Evolutionary conservation across 1,140 invertebrate genomes (phyloP), one percentile per base, ranked within the genome.

Genomic region (Centruroides vittatus): DNA sequence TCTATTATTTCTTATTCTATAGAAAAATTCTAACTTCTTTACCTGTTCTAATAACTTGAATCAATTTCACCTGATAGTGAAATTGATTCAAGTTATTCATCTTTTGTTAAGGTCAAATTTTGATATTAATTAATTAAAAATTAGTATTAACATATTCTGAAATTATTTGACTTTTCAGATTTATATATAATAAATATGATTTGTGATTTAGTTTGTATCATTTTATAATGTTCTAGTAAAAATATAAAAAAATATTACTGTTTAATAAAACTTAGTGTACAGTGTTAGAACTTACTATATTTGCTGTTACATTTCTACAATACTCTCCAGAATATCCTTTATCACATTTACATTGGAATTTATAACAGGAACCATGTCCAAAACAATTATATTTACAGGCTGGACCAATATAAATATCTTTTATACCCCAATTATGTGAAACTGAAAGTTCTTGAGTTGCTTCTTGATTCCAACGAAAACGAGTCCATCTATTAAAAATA

Each of bases 321-420:
- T 7, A 56, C 35, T 58, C 51, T 34, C 62, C 62, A 34, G 6
- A 8, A 36, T 64, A 64, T 36, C 62, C 62, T 52, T 64, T 64
- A 52, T 64, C 59, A 61, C 62, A 64, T 12, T 55, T 8, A 47
- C 62, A 64, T 35, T 54, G n/a, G 4, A 49, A 35, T 50, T 60
- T 46, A 0, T 56, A 34, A 51, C 62, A 64, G 13, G 55, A 49
- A 5, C 62, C 62, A 58, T 64, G 62, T 0, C 62, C 62, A 55
- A 58, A 47, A 12, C 60, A 61, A 13, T 61, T 58, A 55, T 62
- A 23, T 13, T 57, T 60, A 46, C 63, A 65, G 12, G 61, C 54
- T 23, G 63, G 60, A 1, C 63, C 63, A 53, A 65, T 58, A 35
- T 65, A 62, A 3, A 65, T 48, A 58, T 65, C 50, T 35, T 55